Conservation (phyloP, 1,140 invertebrate species). For the Drosophila kepulauana region DNA sequence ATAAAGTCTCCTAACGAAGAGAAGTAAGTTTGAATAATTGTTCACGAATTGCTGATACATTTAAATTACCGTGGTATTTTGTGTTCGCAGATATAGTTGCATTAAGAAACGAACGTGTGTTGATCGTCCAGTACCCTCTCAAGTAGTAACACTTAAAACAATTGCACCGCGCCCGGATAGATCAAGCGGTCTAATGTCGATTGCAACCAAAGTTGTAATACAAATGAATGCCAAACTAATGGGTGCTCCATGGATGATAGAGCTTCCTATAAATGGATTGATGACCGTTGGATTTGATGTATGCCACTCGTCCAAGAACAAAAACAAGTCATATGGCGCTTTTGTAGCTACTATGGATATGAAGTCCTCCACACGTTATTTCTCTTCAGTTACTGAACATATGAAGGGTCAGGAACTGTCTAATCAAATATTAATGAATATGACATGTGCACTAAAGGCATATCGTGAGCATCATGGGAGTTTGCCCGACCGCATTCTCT, state of each 20-base stretch:
- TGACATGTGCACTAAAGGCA: conserved; percentile 87
- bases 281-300: conserved; percentile 96
- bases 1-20: conserved; percentile 88
- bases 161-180: conserved; percentile 86
- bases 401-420: conserved; percentile 90
- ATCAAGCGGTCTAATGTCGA: conserved; percentile 87
- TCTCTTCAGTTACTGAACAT: conserved; percentile 86
- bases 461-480: conserved; percentile 84
- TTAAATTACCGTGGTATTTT: not conserved
- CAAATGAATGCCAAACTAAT: conserved; percentile 96
- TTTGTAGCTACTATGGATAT: conserved; percentile 92
- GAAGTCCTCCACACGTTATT: conserved; percentile 61
- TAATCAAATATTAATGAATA: conserved; percentile 87
- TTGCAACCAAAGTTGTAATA: conserved; percentile 94
- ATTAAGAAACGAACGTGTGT: conserved; percentile 95
- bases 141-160: conserved; percentile 89
- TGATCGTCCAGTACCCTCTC: conserved; percentile 90
- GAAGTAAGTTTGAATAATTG: conserved; percentile 51
- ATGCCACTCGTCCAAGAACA: conserved; percentile 91
- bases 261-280: conserved; percentile 88
- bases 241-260: conserved; percentile 92
- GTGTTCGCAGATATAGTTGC: conserved; percentile 88
- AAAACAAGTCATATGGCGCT: too few relatives aligned
- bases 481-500: conserved; percentile 87
- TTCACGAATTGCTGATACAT: not conserved